Base-by-base conservation (phyloP, 1,140 invertebrate genomes). In the Listronotus bonariensis region DNA sequence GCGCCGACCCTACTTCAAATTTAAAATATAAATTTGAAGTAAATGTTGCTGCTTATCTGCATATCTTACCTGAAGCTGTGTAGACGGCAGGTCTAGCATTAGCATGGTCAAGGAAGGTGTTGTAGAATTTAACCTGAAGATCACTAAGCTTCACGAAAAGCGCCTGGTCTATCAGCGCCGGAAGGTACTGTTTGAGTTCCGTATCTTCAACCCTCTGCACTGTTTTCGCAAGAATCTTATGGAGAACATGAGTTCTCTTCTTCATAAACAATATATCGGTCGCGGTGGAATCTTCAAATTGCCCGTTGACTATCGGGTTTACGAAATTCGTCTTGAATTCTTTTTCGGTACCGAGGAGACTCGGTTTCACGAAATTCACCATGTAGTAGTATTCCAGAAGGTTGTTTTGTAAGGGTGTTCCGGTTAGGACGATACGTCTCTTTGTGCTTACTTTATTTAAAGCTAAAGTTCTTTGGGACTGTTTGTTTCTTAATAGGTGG, bases 321-420 rank as follows among this genome's bases (percentile, higher is more conserved):
- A 92, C 89, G 78, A 97, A 97, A 26, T 93, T 84, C 75, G 96
- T 97, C 63, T 86, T 81, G 78, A 96, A 98, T 81, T 98, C 96
- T 74, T 91, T 93, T 67, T 88, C 87, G 0, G 92, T 95, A 68
- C 96, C 96, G 9, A 98, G 79, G 3, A 98, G 82, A 81, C 90
- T 94, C 0, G 95, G 95, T 78, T 97, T 98, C 6, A 98, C 94
- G 82, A 98, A 97, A 68, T 93, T 88, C 15, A 97, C 92, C 96
- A 98, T 98, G 76, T 93, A 95, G 79, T 97, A 94, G 83, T 98
- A 98, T 85, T 98, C 96, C 73, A 87, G 86, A 11, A 98, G 85
- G 84, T 98, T 98, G 78, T 98, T 98, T 80, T 98, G 96, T 20
- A 99, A 79, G 2, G 96, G 96, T 0, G 96, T 98, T 58, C 96